These are phyloP conservation scores for Potamarius usumacintae DNA, from an alignment of 2,113 vertebrate genomes.

Conservation along the genomic window DNA sequence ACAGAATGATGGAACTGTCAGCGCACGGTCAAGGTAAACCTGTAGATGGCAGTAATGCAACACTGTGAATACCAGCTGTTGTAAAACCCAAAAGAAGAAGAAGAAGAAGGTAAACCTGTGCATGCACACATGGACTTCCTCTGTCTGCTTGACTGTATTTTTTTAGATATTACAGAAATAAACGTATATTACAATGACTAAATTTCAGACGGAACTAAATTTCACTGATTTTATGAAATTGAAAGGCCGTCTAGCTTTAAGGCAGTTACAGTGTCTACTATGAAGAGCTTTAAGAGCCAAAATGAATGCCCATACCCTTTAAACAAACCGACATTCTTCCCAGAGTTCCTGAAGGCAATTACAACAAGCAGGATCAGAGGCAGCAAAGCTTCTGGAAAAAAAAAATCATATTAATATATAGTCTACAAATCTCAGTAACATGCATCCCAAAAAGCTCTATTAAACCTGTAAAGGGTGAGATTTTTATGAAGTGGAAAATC, in stretches of 20 bases:
- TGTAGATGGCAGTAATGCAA: no score
- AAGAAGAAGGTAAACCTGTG: no score
- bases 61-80: no score
- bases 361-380: background rate
- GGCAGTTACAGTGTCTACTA: conserved; percentile 11
- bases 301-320: conserved; percentile 7
- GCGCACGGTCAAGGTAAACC: no score
- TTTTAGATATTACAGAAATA: no score
- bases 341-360: background rate
- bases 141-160: no score
- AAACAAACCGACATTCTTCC: background rate
- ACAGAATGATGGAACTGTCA: no score
- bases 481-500: background rate
- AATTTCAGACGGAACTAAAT: no score
- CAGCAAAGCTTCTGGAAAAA: background rate
- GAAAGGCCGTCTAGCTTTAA: background rate
- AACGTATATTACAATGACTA: no score
- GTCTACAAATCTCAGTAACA: background rate
- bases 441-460: background rate
- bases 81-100: no score
- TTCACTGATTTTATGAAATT: no score
- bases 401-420: background rate
- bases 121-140: no score
- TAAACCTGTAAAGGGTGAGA: background rate
- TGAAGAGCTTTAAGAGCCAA: background rate